Evolutionary conservation across 2,797 vertebrate species (phyloP).

Genomic region (Helicolenus hilgendorfi): DNA sequence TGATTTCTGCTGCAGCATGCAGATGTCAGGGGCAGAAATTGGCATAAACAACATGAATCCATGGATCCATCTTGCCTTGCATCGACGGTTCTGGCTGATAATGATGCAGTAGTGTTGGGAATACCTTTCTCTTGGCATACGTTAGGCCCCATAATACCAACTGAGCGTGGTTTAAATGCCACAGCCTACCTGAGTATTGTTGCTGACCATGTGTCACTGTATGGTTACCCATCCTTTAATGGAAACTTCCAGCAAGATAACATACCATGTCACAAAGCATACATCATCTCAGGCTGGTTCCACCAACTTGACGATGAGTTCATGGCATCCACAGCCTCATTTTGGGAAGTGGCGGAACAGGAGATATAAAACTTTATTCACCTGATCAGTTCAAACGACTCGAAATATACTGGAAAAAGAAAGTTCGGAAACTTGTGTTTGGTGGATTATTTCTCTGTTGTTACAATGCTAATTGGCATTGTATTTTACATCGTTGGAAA

Average conservation of each 20-base stretch:
- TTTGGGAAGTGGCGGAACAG: neutral
- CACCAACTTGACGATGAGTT: neutral
- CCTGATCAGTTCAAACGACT: neutral
- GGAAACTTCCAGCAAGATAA: neutral
- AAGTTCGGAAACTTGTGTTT: too few relatives aligned
- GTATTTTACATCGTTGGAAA: too few relatives aligned
- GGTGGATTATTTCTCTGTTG: too few relatives aligned
- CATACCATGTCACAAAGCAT: rapidly evolving
- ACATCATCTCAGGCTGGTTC: neutral
- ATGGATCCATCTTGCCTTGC: neutral
- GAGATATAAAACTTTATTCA: neutral
- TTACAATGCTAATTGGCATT: too few relatives aligned
- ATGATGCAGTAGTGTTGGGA: neutral
- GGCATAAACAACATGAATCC: neutral
- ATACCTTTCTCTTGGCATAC: neutral
- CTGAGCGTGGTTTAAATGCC: neutral
- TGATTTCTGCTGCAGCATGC: neutral
- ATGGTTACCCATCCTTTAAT: neutral
- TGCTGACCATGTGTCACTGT: neutral
- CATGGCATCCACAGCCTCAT: neutral
- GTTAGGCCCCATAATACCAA: neutral
- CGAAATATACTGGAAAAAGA: too few relatives aligned
- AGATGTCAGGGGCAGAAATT: neutral
- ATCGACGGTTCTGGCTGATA: neutral
- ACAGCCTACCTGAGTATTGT: neutral